These are phyloP conservation scores for Pangasius djambal DNA, from an alignment of 2,797 vertebrate genomes.

Conservation along the genomic window DNA sequence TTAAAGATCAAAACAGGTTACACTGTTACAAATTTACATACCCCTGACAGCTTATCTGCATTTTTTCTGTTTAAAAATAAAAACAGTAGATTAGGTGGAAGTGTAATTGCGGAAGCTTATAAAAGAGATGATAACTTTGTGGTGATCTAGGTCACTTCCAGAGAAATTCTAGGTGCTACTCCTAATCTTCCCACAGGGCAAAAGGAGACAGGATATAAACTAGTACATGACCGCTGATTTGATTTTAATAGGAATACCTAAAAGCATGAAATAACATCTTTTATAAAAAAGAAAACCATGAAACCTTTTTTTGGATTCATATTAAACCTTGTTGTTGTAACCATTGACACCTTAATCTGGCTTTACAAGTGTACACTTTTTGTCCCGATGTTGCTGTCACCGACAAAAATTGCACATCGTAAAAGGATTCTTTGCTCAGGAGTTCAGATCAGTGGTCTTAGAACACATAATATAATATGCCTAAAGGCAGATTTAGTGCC, in stretches of 20 bases:
- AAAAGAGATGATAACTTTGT: slow-evolving; percentile 1
- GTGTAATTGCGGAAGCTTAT: slow-evolving; percentile 4
- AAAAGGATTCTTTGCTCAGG: not conserved
- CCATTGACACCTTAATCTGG: not conserved
- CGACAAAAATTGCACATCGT: not conserved
- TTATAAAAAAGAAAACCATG: not conserved
- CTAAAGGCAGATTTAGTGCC: not conserved
- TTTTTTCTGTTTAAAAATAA: slow-evolving; percentile 4
- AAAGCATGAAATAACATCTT: not conserved
- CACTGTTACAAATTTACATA: not conserved
- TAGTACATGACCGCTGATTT: not conserved
- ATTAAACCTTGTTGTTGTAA: not conserved
- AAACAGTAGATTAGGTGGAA: not conserved
- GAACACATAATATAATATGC: not conserved
- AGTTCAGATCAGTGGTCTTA: not conserved
- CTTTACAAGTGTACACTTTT: not conserved
- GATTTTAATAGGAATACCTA: not conserved
- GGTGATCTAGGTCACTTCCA: slow-evolving; percentile 20
- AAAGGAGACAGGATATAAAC: not conserved
- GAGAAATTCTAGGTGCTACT: slow-evolving; percentile 6
- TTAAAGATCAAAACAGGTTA: not conserved
- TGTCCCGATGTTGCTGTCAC: not conserved
- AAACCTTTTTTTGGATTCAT: not conserved
- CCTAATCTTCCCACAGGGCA: not conserved
- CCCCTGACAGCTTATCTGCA: not conserved